Evolutionary conservation across 2,113 vertebrate genomes (phyloP).

Genomic region (Protobothrops flavoviridis): DNA sequence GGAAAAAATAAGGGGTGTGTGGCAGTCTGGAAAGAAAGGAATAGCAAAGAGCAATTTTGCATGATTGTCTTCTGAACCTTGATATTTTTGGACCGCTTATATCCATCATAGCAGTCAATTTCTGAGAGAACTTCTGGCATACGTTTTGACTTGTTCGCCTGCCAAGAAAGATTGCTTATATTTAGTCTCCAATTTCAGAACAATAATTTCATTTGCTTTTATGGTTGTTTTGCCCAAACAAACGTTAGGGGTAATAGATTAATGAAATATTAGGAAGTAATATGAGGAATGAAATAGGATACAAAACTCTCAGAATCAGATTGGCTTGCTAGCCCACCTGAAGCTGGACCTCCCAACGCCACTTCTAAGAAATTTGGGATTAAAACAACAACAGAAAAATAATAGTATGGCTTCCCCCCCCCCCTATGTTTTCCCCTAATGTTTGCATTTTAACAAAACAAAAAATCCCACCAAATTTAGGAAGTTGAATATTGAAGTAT

Average conservation of each 20-base stretch:
- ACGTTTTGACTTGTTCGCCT: too few species aligned
- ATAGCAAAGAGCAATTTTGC: background rate
- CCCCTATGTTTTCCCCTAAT: background rate
- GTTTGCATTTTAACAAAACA: background rate
- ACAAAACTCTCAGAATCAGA: background rate
- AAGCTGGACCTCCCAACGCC: background rate
- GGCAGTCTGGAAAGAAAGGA: too few species aligned
- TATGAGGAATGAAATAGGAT: background rate
- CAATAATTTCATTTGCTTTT: background rate
- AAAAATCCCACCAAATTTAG: background rate
- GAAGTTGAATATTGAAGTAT: background rate
- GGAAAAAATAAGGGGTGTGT: background rate
- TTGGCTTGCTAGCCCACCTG: background rate
- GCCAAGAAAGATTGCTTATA: background rate
- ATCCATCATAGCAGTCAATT: background rate
- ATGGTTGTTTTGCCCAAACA: background rate
- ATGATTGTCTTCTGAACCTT: background rate
- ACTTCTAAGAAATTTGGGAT: background rate
- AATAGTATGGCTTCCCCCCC: background rate
- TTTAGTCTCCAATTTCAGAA: background rate
- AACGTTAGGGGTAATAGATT: background rate
- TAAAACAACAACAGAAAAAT: background rate
- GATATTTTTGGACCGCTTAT: background rate
- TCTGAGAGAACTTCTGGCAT: background rate
- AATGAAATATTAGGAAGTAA: background rate